Percentiles rank a stretch among this genome's conserved stretches.
Evolutionary conservation across 1,140 invertebrate species (phyloP).

Genomic region (Holcopasites calliopsidis): DNA sequence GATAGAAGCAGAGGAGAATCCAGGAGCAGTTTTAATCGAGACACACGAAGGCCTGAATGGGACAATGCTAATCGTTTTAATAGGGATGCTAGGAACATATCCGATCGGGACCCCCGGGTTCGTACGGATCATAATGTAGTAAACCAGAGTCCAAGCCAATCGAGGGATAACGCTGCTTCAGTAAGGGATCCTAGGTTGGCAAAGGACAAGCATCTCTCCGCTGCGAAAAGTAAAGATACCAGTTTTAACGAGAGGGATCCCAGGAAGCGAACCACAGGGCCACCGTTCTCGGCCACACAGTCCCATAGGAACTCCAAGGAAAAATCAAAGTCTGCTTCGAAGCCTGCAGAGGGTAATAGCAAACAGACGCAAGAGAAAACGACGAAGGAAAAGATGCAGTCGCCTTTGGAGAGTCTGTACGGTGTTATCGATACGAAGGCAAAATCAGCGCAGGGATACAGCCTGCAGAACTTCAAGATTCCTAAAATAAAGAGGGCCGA

Average conservation of each 20-base stretch:
- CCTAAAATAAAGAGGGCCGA: conserved; percentile 81
- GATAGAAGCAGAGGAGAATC: conserved; percentile 48
- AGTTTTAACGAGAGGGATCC: conserved; percentile 46
- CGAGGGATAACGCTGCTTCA: conserved; percentile 17
- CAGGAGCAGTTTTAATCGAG: conserved; percentile 49
- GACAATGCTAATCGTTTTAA: conserved; percentile 51
- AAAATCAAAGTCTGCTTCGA: conserved; percentile 41
- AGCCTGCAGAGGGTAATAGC: conserved; percentile 10
- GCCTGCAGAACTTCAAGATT: conserved; percentile 84
- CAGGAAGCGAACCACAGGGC: conserved; percentile 34
- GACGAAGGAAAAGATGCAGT: conserved; percentile 68
- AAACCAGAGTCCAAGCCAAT: background rate
- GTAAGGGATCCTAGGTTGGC: conserved; percentile 51
- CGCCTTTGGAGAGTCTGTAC: conserved; percentile 82
- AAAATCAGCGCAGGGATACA: conserved; percentile 79
- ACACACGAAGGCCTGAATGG: conserved; percentile 47
- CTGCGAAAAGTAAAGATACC: background rate
- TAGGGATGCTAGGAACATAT: conserved; percentile 42
- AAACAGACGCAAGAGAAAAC: conserved; percentile 43
- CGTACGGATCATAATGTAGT: conserved; percentile 34
- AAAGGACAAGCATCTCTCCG: conserved; percentile 49
- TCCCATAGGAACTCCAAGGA: conserved; percentile 40
- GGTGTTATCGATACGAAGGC: conserved; percentile 74
- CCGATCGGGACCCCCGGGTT: conserved; percentile 53
- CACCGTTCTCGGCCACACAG: background rate